Base-by-base conservation (phyloP, 2,888 invertebrate genomes). In the Xestobium rufovillosum region DNA sequence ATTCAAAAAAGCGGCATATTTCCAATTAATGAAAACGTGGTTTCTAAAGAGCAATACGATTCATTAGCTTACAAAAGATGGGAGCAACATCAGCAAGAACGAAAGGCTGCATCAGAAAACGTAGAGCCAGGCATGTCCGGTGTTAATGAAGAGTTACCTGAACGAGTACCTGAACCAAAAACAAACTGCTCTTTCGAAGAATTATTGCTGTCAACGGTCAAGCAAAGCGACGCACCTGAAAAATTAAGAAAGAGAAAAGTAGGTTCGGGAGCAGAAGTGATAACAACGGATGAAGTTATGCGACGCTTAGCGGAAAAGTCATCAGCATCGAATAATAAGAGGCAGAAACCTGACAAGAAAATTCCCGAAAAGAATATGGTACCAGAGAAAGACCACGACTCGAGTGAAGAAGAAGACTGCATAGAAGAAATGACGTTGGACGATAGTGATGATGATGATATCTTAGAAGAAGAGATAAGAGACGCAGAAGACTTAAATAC, bases 1-100 rank as follows among this genome's bases (percentile, higher is more conserved):
- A 9, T 34, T 34, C 28, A 29, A 29, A 29, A 34, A 34, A 9
- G 3, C 11, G 32, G 32, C 3, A 31, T 29, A 13, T 34, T 12
- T 13, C 28, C 28, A 3, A 30, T 34, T 13, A 12, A 29, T 14
- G 8, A 9, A 9, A 12, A 10, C 17, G 30, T 34, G 9, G 14
- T 34, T 29, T 17, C 34, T 9, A n/a, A n/a, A 10, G 28, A 28
- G 10, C n/a, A 28, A 12, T 28, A 10, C 10, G n/a, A n/a, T 28
- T 10, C 28, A 12, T 6, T 10, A n/a, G 6, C 23, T 8, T 19
- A 19, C 23, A n/a, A 10, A 10, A 12, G 12, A 28, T n/a, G 12
- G 28, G 12, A 10, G 10, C 8, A n/a, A 28, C 10, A 28, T 6
- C 23, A 9, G n/a, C n/a, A n/a, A n/a, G n/a, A n/a, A n/a, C n/a